Conservation (phyloP, 2,888 invertebrate genomes). For the Parasteatoda lunata region DNA sequence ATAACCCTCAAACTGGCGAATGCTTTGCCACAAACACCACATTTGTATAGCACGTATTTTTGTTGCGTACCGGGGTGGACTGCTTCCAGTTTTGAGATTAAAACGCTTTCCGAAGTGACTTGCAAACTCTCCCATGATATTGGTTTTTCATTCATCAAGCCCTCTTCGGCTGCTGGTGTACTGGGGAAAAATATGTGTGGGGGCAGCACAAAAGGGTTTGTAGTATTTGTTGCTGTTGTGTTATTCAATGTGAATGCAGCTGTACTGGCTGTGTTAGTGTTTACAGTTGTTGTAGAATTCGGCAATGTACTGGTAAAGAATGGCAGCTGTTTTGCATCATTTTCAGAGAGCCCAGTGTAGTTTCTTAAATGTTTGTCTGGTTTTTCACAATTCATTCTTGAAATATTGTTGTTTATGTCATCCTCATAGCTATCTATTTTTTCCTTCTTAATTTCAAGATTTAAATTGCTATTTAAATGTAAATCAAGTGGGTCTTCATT, state of each 20-base stretch:
- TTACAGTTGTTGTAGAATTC: slow-evolving; percentile 25
- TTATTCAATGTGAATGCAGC: slow-evolving; percentile 41
- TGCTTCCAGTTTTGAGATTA: slow-evolving; percentile 70
- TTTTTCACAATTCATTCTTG: slow-evolving; percentile 19
- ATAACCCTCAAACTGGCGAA: slow-evolving; percentile 69
- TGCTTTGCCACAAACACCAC: slow-evolving; percentile 70
- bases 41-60: slow-evolving; percentile 70
- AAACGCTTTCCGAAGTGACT: slow-evolving; percentile 69
- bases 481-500: slow-evolving; percentile 36
- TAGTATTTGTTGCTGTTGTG: slow-evolving; percentile 4
- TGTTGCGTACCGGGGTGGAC: slow-evolving; percentile 70
- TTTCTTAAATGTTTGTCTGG: slow-evolving; percentile 22
- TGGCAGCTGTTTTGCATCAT: slow-evolving; percentile 46
- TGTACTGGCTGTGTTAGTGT: slow-evolving; percentile 15
- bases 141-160: slow-evolving; percentile 48
- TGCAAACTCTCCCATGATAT: slow-evolving; percentile 67
- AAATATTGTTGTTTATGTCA: slow-evolving; percentile 58
- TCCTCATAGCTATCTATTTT: slow-evolving; percentile 54
- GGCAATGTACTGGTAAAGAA: slow-evolving; percentile 34
- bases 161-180: slow-evolving; percentile 50
- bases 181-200: slow-evolving; percentile 64
- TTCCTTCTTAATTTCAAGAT: slow-evolving; percentile 59
- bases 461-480: slow-evolving; percentile 31
- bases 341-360: slow-evolving; percentile 31
- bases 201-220: slow-evolving; percentile 60